Base-by-base conservation (phyloP, 2,113 vertebrate species). In the Bolborhynchus lineola region DNA sequence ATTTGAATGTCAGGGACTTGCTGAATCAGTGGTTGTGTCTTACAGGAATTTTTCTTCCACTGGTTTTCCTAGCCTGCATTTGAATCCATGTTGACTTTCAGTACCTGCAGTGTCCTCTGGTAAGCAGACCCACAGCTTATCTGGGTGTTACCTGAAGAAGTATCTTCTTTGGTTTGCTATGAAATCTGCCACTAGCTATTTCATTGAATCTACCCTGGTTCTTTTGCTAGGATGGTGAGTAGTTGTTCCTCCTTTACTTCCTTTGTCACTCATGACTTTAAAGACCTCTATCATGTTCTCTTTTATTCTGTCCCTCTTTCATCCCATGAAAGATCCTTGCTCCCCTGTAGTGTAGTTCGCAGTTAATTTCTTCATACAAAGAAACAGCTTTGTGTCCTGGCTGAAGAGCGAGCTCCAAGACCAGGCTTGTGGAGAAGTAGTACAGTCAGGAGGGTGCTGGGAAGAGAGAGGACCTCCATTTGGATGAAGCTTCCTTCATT, bases 381-480 rank as follows among this genome's bases (percentile, higher is more conserved):
- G 72, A 72, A 77, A 81, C 18, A 67, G n/a, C 78, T 86, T 78
- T 52, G 41, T 19, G 49, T 46, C 41, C 49, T 21, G 49, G 37
- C 87, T 91, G 83, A 87, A 88, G 80, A 46, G 28, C 55, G 35
- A 87, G 77, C 49, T 92, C 76, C 50, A 63, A 78, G 74, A 74
- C 21, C 49, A 91, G 16, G 33, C 10, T 17, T 10, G 53, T 25
- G 37, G 46, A 87, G 67, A 84, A 80, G 42, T 15, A 25, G 33
- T 59, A 57, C 7, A 39, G n/a, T 37, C 29, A n/a, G 62, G 16
- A 52, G 13, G 26, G 24, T 53, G 39, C 44, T 57, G 41, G 21
- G 44, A 21, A 78, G 18, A 46, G 3, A 63, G 39, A 50, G 78
- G 64, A 81, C 42, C 60, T 70, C 37, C 26, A 37, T 20, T 42